Conservation (phyloP, 2,113 vertebrate species). For the Gallinago undulata region DNA sequence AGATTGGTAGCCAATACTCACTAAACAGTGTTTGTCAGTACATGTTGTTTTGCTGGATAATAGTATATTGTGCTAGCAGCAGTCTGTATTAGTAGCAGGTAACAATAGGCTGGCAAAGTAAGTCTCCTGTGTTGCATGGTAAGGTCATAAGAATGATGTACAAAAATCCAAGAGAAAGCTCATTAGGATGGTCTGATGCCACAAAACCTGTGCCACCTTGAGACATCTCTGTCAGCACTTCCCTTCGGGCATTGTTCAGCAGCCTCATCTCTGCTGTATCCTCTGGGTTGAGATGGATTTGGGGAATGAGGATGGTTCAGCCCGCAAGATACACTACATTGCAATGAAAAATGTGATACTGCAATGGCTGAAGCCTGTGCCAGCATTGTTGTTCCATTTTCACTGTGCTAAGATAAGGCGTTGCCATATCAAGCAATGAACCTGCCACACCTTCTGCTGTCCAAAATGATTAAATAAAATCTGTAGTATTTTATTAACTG, state of each 20-base stretch:
- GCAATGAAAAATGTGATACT: not conserved
- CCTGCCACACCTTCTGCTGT: not conserved
- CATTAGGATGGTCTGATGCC: not conserved
- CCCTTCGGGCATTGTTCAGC: not conserved
- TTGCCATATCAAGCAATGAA: not conserved
- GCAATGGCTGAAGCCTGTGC: not conserved
- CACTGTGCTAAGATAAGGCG: not conserved
- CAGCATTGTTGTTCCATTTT: not conserved
- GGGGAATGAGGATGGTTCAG: not conserved
- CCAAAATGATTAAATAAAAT: not conserved
- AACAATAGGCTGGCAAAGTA: slow-evolving; percentile 2
- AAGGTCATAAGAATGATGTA: not conserved
- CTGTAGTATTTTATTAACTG: not conserved
- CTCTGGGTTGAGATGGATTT: not conserved
- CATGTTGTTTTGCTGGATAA: slow-evolving; percentile 48
- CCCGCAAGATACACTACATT: not conserved
- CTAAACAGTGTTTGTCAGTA: slow-evolving; percentile 35
- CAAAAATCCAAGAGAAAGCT: not conserved
- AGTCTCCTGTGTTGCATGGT: not conserved
- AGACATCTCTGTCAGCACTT: not conserved
- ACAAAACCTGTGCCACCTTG: not conserved
- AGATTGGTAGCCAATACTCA: not conserved
- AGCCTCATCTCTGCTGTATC: not conserved
- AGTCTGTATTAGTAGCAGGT: not conserved
- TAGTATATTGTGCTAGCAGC: slow-evolving; percentile 6